Evolutionary conservation across 1,140 invertebrate genomes (phyloP), one percentile per base, ranked within the genome.

Genomic region (Gryon sp.): DNA sequence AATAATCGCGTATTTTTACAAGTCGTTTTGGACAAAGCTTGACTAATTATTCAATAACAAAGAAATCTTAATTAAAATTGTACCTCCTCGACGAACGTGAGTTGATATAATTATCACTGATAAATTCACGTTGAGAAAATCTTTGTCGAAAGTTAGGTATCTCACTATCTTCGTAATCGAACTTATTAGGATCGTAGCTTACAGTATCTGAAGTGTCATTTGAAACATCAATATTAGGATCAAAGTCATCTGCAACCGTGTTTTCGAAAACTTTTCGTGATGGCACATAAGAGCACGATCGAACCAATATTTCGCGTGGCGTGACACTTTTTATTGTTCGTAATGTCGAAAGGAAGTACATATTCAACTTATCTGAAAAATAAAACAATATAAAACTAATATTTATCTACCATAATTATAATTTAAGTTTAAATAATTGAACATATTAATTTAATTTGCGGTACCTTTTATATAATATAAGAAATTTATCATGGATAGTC

Each of bases 201-300:
- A 46, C 43, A 15, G 30, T 66, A 18, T 84, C 78, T 0, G 66
- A 81, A 2, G 48, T 12, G 46, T 86, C 82, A 2, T 86, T 79
- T 0, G 82, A 82, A 22, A 77, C 45, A 48, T 73, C 80, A 2
- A 65, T 34, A 30, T 15, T 16, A 18, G 52, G 32, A 12, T 55
- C 30, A 0, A 36, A 5, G 9, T 70, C 72, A 52, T 79, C 66
- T 2, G 12, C 46, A 9, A 84, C 4, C 24, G 82, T 36, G 14
- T 78, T 81, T n/a, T 87, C 81, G 0, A 24, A 78, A 24, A 12
- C 28, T 57, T 79, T 86, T 14, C 52, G 82, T 0, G 80, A 68
- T 2, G 84, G 75, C 2, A 79, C 19, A 53, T 88, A 88, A 0
- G 87, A 86, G 34, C 87, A 88, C 4, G 86, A 84, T 4, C 73